Evolutionary conservation across 2,888 invertebrate genomes (phyloP), one percentile per base, ranked within the genome.

Genomic region (Ptilodon capucinus): DNA sequence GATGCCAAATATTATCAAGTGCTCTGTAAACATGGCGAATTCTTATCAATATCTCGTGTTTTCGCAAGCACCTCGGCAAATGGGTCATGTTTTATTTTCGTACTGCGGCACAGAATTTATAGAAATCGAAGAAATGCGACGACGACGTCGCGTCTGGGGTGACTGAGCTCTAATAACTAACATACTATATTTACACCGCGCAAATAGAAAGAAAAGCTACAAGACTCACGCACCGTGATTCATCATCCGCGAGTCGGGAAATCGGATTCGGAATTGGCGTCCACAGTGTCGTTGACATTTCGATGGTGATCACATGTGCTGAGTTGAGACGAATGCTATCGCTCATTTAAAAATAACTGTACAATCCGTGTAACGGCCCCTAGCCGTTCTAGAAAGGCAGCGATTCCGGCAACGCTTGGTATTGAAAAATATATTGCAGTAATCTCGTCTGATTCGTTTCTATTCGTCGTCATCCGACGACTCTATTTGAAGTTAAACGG

Each of bases 1-100:
- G 79, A 72, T 78, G 76, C 81, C 83, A 81, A 90, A 90, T 84
- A 82, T 86, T 88, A 85, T 90, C 87, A 86, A 84, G 84, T 82
- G 79, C 62, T 81, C 67, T 72, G 79, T 81, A 76, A 85, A 85
- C 76, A 84, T 77, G 70, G 87, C 87, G 61, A 86, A 84, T 80
- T 79, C 79, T 88, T 89, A 90, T 89, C 88, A 62, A 57, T 71
- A 65, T 67, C 68, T 67, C 62, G 57, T 77, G 73, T 81, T 85
- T 84, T 82, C 76, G 83, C 81, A 81, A 85, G 76, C 76, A 75
- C 61, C 60, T 44, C 40, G 42, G 54, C 71, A 86, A 87, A 81
- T 84, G 55, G 88, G 86, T 83, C 87, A 81, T 63, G 67, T 68
- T 71, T 69, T 84, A 82, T 84, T 84, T 83, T 77, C 57, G 76